Evolutionary conservation across 2,113 vertebrate species (phyloP).

Genomic region (Oceanites oceanicus): DNA sequence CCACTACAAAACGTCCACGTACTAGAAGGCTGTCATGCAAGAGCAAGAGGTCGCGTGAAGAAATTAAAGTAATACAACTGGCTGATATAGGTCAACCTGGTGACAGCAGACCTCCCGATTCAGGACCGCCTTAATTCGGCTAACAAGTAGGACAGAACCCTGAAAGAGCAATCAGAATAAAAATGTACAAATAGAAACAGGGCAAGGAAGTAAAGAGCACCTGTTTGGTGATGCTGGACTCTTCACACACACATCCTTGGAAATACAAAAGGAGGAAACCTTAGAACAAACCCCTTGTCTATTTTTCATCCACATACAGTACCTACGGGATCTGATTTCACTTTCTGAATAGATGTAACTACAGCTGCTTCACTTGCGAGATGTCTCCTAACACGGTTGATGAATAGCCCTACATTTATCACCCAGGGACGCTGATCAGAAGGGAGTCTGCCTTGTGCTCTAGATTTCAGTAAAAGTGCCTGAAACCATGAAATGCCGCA

Average conservation of each 20-base stretch:
- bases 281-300: neutral
- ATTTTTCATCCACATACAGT: slow-evolving; percentile 8
- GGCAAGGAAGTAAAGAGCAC: neutral
- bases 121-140: slow-evolving; percentile 12
- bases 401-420: slow-evolving; percentile 42
- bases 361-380: slow-evolving; percentile 15
- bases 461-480: slow-evolving; percentile 12
- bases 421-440: neutral
- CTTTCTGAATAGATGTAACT: slow-evolving; percentile 44
- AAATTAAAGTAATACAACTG: slow-evolving; percentile 68
- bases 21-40: slow-evolving; percentile 22
- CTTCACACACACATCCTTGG: neutral
- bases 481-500: neutral
- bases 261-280: neutral
- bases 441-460: neutral
- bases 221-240: neutral
- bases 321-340: slow-evolving; percentile 41
- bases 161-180: slow-evolving; percentile 9
- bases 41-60: slow-evolving; percentile 47
- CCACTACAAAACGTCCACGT: slow-evolving; percentile 26
- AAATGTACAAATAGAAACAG: neutral
- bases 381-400: neutral
- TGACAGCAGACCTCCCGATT: neutral
- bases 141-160: neutral
- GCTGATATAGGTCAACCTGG: slow-evolving; percentile 1